Evolutionary conservation across 2,888 invertebrate genomes (phyloP), one percentile per base, ranked within the genome.

Genomic region (Phyto melanocephala): DNA sequence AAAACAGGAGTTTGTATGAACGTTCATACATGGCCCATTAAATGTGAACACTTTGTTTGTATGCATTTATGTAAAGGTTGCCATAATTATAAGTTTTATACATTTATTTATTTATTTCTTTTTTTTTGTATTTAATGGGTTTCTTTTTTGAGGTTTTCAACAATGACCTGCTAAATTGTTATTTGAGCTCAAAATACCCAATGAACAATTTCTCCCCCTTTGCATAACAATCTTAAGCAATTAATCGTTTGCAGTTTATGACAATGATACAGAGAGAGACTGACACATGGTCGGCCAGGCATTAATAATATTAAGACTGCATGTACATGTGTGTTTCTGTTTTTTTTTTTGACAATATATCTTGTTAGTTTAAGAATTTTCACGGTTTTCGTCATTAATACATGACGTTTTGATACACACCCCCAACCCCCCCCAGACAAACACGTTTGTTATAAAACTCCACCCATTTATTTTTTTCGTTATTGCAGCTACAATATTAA

Each of bases 181-280:
- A 40, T 54, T 68, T 78, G 15, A 62, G 72, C 67, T 78, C 33
- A 77, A 63, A 70, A 68, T 68, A 68, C 42, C 24, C 22, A 45
- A 74, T 67, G 72, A 77, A 62, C 5, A 42, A 72, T 8, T 28
- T 65, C 79, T 60, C 79, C 79, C 68, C 35, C n/a, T 58, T 54
- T 1, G 22, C 1, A 2, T 35, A 58, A 71, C 75, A 81, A 84
- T 79, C 79, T 81, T 79, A 72, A 80, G 68, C 83, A 63, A 83
- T 84, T 84, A 84, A 85, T 85, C 78, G 84, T 76, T 72, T 76
- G 72, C 83, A 83, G 82, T 85, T 85, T 79, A 80, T 80, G 76
- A 79, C 63, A 79, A 56, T 62, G 54, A 54, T 11, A 58, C 28
- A 17, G 62, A 28, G 28, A 17, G 33, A 37, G 54, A 68, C 60